A percentile compares a stretch with the other conserved stretches of the same genome.
Evolutionary conservation across 2,888 invertebrate genomes (phyloP).

Genomic region (Caradrina kadenii): DNA sequence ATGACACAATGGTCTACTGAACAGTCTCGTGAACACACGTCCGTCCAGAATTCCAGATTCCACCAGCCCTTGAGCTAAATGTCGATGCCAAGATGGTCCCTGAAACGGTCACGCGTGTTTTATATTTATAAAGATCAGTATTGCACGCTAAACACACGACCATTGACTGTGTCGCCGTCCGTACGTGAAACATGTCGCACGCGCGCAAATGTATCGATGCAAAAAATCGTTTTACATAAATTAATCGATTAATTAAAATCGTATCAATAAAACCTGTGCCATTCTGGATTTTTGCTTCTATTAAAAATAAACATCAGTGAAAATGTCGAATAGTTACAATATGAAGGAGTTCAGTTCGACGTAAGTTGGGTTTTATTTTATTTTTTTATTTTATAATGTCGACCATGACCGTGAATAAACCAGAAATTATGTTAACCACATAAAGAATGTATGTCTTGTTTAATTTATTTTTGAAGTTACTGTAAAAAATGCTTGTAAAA

Average conservation of each 20-base stretch:
- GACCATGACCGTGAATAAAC: conserved; percentile 9
- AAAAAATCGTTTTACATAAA: conserved; percentile 67
- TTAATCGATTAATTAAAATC: conserved; percentile 48
- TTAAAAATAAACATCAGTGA: conserved; percentile 65
- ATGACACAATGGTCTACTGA: conserved; percentile 1
- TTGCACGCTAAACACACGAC: conserved; percentile 66
- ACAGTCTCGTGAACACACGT: neutral
- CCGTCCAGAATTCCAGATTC: conserved; percentile 46
- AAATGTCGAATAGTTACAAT: conserved; percentile 84
- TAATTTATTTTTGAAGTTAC: neutral
- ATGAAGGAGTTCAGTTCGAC: conserved; percentile 89
- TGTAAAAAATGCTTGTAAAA: neutral
- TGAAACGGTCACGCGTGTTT: conserved; percentile 66
- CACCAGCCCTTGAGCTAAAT: conserved; percentile 65
- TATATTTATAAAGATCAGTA: conserved; percentile 74
- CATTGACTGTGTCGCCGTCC: conserved; percentile 74
- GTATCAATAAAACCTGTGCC: conserved; percentile 49
- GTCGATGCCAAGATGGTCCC: conserved; percentile 65
- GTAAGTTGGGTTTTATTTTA: conserved; percentile 75
- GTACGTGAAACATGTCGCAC: conserved; percentile 76
- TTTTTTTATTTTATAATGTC: neutral
- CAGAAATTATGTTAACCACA: neutral
- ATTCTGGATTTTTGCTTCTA: conserved; percentile 44
- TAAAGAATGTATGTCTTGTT: conserved; percentile 1
- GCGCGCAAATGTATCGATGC: conserved; percentile 68